Base-by-base conservation (phyloP, 2,888 invertebrate genomes). In the Mesochorus sp. region DNA sequence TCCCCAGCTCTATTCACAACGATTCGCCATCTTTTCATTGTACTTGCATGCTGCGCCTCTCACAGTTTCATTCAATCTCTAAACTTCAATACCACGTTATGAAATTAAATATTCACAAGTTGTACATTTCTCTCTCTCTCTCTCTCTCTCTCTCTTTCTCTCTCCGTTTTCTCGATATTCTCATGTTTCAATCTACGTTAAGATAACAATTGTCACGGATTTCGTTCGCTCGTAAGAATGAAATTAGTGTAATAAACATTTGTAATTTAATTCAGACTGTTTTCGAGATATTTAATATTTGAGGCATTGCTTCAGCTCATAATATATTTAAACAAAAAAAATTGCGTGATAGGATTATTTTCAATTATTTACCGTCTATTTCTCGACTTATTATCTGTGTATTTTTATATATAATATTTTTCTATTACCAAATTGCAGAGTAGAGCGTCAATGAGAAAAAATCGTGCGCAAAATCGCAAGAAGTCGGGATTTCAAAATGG, bases 31-130 rank as follows among this genome's bases (percentile, higher is more conserved):
- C 42, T 53, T 44, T 44, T 28, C 44, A 31, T 55, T 62, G n/a
- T 42, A 14, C 55, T 17, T 44, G 67, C 17, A 37, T 49, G 44
- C 10, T 4, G 26, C 34, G 31, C 31, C 10, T 24, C 34, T 31
- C 59, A 8, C 49, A 1, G 10, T 31, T 34, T 19, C 53, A 19
- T 55, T 42, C 21, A 28, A 49, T 72, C 34, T 77, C 28, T 8
- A 71, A 83, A 80, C 75, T 83, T 80, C 72, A 28, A 71, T 68
- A 57, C 68, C 44, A 83, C 75, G 73, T 83, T 77, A 70, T 64
- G 77, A 80, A 62, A 79, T 80, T 62, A 66, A 80, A 78, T 68
- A 42, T 77, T 80, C 59, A 64, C 73, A 71, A 80, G 28, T 3
- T 17, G 14, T 28, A 34, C 21, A 59, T 71, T 55, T 44, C 57